Percentiles rank a stretch among this genome's conserved stretches.
phyloP scores from a whole-genome alignment of 2,113 vertebrate genomes.

The Trematocara nigrifrons region DNA sequence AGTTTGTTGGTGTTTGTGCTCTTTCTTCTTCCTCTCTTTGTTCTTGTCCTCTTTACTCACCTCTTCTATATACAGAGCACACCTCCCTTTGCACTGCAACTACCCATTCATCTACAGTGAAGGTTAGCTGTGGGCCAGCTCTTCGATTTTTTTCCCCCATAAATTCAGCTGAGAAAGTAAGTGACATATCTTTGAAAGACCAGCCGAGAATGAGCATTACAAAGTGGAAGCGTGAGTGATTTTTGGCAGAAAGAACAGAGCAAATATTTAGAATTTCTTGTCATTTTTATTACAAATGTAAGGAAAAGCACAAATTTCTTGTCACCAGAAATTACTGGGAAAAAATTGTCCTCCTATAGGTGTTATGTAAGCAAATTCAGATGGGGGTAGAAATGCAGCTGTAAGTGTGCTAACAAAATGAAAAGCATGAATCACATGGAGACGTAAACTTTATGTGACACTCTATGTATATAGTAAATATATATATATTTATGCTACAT shows the following conservation, averaged over 20 bases:
- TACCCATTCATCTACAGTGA: neutral
- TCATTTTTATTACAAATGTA: neutral
- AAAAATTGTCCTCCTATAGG: rapidly evolving
- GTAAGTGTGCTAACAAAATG: neutral
- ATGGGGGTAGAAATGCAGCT: neutral
- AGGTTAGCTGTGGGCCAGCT: neutral
- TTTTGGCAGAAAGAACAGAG: neutral
- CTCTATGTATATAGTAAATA: neutral
- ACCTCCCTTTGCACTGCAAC: neutral
- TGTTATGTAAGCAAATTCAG: neutral
- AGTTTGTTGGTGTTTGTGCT: neutral
- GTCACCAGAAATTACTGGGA: neutral
- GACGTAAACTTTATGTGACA: neutral
- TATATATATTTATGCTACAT: neutral
- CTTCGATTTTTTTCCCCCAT: rapidly evolving
- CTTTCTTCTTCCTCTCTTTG: neutral
- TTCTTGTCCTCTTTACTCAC: neutral
- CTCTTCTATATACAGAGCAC: neutral
- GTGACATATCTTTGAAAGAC: neutral
- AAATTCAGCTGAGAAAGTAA: neutral
- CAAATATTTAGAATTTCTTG: neutral
- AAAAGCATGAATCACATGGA: neutral
- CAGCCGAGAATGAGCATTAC: neutral
- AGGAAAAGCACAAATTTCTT: neutral
- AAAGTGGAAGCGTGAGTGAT: neutral